Percentiles rank a stretch among this genome's conserved stretches.
These are phyloP conservation scores for Stegastes partitus DNA, from an alignment of 2,113 vertebrate genomes.

Conservation along the genomic window DNA sequence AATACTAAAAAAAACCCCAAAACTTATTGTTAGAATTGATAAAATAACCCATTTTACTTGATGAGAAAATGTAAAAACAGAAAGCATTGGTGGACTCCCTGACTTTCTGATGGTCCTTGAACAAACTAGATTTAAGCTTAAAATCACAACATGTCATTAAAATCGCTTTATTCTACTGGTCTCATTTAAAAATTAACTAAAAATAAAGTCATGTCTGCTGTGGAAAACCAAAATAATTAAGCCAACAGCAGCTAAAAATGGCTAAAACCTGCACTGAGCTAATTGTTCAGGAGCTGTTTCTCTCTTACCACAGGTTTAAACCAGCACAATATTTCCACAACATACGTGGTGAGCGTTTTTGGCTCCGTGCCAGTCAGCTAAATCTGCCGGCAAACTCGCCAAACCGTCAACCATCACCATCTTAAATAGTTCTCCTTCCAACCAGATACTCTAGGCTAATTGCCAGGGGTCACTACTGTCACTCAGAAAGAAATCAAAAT, in stretches of 20 bases:
- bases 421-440: conserved; percentile 46
- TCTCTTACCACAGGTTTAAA: neutral
- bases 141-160: too few relatives aligned
- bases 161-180: too few relatives aligned
- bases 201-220: too few relatives aligned
- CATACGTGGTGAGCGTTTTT: conserved; percentile 30
- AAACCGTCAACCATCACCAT: conserved; percentile 34
- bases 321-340: conserved; percentile 16
- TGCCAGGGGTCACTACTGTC: conserved; percentile 79
- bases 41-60: too few relatives aligned
- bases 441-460: conserved; percentile 64
- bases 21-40: too few relatives aligned
- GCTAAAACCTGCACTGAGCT: neutral
- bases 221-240: neutral
- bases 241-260: neutral
- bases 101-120: too few relatives aligned
- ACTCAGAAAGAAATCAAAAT: conserved; percentile 83
- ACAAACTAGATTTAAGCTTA: too few relatives aligned
- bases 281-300: neutral
- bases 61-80: too few relatives aligned
- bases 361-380: conserved; percentile 37
- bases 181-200: too few relatives aligned
- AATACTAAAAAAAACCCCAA: too few relatives aligned
- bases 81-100: too few relatives aligned
- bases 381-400: conserved; percentile 54